A percentile compares a stretch with the other conserved stretches of the same genome.
These are phyloP conservation scores for Isoperla grammatica DNA, from an alignment of 2,888 invertebrate species.

Conservation along the genomic window DNA sequence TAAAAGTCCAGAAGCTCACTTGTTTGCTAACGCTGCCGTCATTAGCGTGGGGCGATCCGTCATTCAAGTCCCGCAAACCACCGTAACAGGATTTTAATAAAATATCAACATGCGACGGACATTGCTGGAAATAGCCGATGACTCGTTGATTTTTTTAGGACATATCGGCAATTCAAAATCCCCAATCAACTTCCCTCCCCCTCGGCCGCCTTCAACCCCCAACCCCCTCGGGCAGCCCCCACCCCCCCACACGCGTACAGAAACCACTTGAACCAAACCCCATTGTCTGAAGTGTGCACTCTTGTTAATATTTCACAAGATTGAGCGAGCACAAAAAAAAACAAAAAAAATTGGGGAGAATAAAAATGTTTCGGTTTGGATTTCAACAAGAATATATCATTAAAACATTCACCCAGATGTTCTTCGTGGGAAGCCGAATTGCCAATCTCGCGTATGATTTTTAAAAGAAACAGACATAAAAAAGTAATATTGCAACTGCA, in stretches of 20 bases:
- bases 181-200: slow-evolving; percentile 4
- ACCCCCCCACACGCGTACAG: not conserved
- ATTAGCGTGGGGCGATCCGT: no score
- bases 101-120: no score
- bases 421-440: slow-evolving; percentile 6
- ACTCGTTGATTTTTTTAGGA: no score
- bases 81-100: no score
- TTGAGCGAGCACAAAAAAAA: slow-evolving; percentile 17
- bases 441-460: slow-evolving; percentile 22
- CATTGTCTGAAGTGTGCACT: slow-evolving; percentile 14
- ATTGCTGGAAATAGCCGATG: no score
- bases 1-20: no score
- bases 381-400: slow-evolving; percentile 22
- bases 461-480: slow-evolving; percentile 19
- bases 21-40: no score
- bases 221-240: not conserved
- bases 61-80: no score
- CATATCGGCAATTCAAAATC: not conserved
- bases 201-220: not conserved
- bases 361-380: slow-evolving; percentile 7
- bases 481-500: slow-evolving; percentile 13
- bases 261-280: slow-evolving; percentile 9
- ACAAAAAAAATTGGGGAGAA: slow-evolving; percentile 16
- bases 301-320: slow-evolving; percentile 26
- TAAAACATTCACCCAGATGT: slow-evolving; percentile 23